A percentile compares a stretch with the other conserved stretches of the same genome.
phyloP scores from a whole-genome alignment of 2,888 invertebrate species.

The Agrenia bidenticulata region DNA sequence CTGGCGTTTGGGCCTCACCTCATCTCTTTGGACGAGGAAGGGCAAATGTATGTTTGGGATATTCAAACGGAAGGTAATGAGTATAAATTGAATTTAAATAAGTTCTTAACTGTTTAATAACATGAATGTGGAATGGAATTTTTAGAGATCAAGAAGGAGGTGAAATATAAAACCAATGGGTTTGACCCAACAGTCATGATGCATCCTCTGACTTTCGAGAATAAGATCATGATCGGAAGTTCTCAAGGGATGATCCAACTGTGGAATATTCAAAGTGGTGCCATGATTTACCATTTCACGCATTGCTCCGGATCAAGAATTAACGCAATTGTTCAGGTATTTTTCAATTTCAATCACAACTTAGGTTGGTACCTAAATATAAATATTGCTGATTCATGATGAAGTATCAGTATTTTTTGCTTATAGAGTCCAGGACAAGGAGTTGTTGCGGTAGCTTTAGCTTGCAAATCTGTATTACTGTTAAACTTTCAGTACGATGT shows the following conservation, averaged over 20 bases:
- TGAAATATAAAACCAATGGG: conserved; percentile 58
- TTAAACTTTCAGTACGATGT: conserved; percentile 86
- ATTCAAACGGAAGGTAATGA: conserved; percentile 71
- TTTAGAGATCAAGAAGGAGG: conserved; percentile 56
- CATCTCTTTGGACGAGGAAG: conserved; percentile 78
- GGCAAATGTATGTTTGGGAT: conserved; percentile 79
- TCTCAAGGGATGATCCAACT: conserved; percentile 80
- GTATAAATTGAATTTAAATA: conserved; percentile 4
- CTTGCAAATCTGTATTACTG: conserved; percentile 76
- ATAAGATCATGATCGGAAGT: conserved; percentile 87
- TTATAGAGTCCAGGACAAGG: conserved; percentile 81
- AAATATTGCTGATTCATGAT: conserved; percentile 11
- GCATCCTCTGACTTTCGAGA: conserved; percentile 92
- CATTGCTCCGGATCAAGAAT: conserved; percentile 72
- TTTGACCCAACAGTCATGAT: conserved; percentile 79
- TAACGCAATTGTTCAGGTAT: conserved; percentile 68
- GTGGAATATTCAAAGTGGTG: conserved; percentile 82
- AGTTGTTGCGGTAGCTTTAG: conserved; percentile 84
- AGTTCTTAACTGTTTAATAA: background rate
- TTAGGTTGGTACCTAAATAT: background rate
- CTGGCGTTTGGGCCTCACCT: conserved; percentile 84
- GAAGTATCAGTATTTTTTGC: conserved; percentile 14
- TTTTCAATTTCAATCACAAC: background rate
- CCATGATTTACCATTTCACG: conserved; percentile 73
- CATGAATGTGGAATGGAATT: no score